Evolutionary conservation across 2,888 invertebrate genomes (phyloP), one percentile per base, ranked within the genome.

Genomic region (Eupeodes latifasciatus): DNA sequence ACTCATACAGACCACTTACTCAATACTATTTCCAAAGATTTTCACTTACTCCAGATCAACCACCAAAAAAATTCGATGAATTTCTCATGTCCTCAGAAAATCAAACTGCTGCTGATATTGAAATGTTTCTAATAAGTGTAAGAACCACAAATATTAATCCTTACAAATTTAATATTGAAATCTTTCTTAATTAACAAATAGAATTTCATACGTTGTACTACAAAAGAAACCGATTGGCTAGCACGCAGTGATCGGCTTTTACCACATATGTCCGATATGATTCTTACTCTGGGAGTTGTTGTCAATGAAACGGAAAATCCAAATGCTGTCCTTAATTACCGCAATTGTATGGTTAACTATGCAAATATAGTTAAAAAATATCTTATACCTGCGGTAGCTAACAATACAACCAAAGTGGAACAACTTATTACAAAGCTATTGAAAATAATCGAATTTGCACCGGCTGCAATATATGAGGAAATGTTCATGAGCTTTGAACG

Each of bases 21-120:
- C 91, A 91, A 81, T 92, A 91, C 89, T 92, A 92, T 76, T 92
- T 92, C 61, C 92, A 92, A 90, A 92, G 91, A 78, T 91, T 91
- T 69, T 90, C 91, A 0, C 67, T 91, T 44, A 74, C 82, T 12
- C 87, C 90, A 4, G 90, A 90, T 57, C 91, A 91, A 69, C 81
- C 83, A 66, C 88, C 90, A 0, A 90, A 91, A 27, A 90, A 90
- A 34, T 92, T 92, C 75, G 92, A 92, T 82, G 90, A 90, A 47
- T 92, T 91, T 83, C 84, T 92, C 14, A 91, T 91, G 75, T 90
- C 90, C 0, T 71, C 90, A 0, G 91, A 90, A 87, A 90, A 91
- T 47, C 88, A 90, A 55, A 91, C 90, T 72, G 90, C 90, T 76
- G 89, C 90, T 0, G 91, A 91, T 78, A 90, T 91, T 19, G 91